Percentiles rank a stretch among this genome's conserved stretches.
Evolutionary conservation across 2,113 vertebrate species (phyloP).

Genomic region (Sinocyclocheilus anophthalmus): DNA sequence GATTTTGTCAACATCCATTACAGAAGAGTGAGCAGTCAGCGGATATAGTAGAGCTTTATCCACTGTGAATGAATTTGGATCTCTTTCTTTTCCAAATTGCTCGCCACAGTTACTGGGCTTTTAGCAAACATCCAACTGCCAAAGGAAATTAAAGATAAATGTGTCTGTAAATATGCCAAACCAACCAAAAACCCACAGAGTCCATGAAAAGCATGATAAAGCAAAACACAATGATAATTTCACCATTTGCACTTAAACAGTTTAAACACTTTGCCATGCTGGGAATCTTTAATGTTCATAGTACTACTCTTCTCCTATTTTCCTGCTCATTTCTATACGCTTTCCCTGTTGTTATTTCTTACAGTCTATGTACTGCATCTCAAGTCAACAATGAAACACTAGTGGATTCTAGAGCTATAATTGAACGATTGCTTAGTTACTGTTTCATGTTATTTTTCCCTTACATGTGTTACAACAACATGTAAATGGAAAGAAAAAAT

Average conservation of each 20-base stretch:
- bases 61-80: conserved; percentile 49
- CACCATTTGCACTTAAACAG: conserved; percentile 28
- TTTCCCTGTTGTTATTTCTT: neutral
- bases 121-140: conserved; percentile 53
- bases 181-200: conserved; percentile 48
- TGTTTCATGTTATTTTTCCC: neutral
- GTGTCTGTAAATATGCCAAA: conserved; percentile 54
- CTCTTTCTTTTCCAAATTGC: conserved; percentile 40
- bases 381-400: neutral
- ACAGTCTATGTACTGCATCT: neutral
- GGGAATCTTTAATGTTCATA: neutral
- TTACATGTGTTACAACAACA: neutral
- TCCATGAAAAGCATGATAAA: conserved; percentile 49
- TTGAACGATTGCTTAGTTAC: neutral
- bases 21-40: conserved; percentile 33
- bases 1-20: conserved; percentile 49
- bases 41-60: conserved; percentile 28
- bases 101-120: conserved; percentile 56
- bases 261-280: conserved; percentile 8
- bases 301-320: neutral
- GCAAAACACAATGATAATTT: conserved; percentile 44
- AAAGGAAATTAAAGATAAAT: conserved; percentile 62
- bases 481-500: neutral
- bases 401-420: neutral
- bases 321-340: neutral